phyloP scores from a whole-genome alignment of 2,113 vertebrate genomes.

The Xiphophorus maculatus region DNA sequence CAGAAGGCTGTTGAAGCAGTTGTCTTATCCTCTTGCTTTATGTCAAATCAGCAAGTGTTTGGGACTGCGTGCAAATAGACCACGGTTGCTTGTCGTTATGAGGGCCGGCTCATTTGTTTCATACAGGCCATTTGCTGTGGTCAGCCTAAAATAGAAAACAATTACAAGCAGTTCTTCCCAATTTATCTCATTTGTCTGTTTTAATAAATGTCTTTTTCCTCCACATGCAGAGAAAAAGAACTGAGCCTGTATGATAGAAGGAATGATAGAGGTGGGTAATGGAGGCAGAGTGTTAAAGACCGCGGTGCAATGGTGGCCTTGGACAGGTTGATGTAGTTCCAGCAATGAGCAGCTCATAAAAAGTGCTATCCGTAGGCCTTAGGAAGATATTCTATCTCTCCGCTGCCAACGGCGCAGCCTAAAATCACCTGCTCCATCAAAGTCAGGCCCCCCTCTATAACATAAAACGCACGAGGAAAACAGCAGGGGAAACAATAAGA shows the following conservation, averaged over 20 bases:
- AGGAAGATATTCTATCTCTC: conserved; percentile 83
- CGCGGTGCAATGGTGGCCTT: conserved; percentile 63
- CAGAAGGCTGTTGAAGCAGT: conserved; percentile 38
- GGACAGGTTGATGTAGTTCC: conserved; percentile 84
- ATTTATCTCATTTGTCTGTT: conserved; percentile 58
- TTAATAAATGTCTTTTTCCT: conserved; percentile 59
- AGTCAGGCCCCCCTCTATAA: conserved; percentile 75
- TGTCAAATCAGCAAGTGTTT: conserved; percentile 18
- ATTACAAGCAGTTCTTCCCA: conserved; percentile 55
- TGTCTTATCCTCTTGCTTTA: conserved; percentile 27
- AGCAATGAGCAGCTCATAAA: conserved; percentile 86
- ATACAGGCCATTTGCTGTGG: conserved; percentile 46
- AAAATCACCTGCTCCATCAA: conserved; percentile 85
- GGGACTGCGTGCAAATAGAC: neutral
- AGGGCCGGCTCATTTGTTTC: conserved; percentile 48
- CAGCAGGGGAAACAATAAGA: conserved; percentile 61
- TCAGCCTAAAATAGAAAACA: conserved; percentile 59
- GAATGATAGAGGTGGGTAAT: conserved; percentile 67
- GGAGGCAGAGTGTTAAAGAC: conserved; percentile 69
- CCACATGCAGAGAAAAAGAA: conserved; percentile 14
- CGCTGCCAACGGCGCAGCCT: conserved; percentile 75
- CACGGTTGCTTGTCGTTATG: conserved; percentile 24
- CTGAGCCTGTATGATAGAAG: conserved; percentile 44
- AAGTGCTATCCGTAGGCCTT: conserved; percentile 81
- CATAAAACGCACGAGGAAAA: conserved; percentile 68